Evolutionary conservation across 1,140 invertebrate species (phyloP).

Genomic region (Mactra quadrangularis): DNA sequence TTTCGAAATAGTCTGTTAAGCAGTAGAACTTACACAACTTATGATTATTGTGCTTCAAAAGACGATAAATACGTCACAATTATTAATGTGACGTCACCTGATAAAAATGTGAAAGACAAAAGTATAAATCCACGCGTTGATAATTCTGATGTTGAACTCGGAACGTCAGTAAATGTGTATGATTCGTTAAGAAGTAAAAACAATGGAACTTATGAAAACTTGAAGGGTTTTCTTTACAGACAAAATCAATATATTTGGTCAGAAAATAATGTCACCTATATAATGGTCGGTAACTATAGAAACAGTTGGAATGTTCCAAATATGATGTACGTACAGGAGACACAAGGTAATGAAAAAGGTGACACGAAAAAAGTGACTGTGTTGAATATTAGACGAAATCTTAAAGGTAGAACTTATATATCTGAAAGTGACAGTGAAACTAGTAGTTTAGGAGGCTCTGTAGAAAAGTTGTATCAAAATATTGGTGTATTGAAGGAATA

Average conservation of each 20-base stretch:
- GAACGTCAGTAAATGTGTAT: background rate
- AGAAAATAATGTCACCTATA: slow-evolving; percentile 10
- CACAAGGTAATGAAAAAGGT: background rate
- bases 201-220: slow-evolving; percentile 1
- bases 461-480: slow-evolving; percentile 29
- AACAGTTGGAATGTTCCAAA: background rate
- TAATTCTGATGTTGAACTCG: background rate
- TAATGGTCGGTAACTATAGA: background rate
- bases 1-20: background rate
- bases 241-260: slow-evolving; percentile 11
- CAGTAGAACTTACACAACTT: slow-evolving; percentile 12
- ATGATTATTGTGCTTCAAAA: slow-evolving; percentile 11
- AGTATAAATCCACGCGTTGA: background rate
- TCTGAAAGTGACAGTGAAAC: background rate
- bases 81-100: slow-evolving; percentile 32
- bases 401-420: slow-evolving; percentile 6
- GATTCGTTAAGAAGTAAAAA: background rate
- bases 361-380: background rate
- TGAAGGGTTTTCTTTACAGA: too few relatives aligned
- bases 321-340: background rate
- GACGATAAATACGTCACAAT: slow-evolving; percentile 42
- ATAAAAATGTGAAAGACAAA: background rate
- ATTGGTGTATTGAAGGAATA: slow-evolving; percentile 30
- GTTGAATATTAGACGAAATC: slow-evolving; percentile 18
- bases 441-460: background rate